A percentile compares a stretch with the other conserved stretches of the same genome.
Evolutionary conservation across 2,113 vertebrate species (phyloP).

Genomic region (Orcinus orca): DNA sequence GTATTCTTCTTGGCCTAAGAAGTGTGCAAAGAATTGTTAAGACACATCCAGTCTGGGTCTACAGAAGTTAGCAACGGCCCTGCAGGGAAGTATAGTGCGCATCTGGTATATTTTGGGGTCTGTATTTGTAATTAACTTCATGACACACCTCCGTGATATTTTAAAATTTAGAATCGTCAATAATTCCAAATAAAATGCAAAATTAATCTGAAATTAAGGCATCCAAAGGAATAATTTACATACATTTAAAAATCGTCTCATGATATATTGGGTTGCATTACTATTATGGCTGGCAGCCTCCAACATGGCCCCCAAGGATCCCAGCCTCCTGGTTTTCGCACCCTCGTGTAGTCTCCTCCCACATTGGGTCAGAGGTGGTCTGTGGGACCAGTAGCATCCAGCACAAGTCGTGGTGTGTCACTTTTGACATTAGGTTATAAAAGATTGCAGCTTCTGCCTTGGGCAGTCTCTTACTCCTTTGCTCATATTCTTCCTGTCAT

Average conservation of each 20-base stretch:
- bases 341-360: neutral
- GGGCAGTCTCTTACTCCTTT: neutral
- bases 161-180: neutral
- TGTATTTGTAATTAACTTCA: neutral
- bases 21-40: neutral
- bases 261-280: neutral
- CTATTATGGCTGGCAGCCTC: neutral
- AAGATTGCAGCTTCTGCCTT: neutral
- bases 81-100: neutral
- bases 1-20: neutral
- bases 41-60: neutral
- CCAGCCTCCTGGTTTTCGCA: neutral
- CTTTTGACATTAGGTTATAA: neutral
- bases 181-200: neutral
- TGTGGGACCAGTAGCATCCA: neutral
- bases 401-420: too few species aligned
- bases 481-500: neutral
- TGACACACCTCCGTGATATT: neutral
- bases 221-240: neutral
- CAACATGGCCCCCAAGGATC: neutral
- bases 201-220: neutral
- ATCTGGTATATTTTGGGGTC: neutral
- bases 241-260: neutral
- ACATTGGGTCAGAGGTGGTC: neutral
- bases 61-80: neutral